Percentiles rank a stretch among this genome's conserved stretches.
Conservation (phyloP, 1,140 invertebrate genomes). For the Ips typographus region DNA sequence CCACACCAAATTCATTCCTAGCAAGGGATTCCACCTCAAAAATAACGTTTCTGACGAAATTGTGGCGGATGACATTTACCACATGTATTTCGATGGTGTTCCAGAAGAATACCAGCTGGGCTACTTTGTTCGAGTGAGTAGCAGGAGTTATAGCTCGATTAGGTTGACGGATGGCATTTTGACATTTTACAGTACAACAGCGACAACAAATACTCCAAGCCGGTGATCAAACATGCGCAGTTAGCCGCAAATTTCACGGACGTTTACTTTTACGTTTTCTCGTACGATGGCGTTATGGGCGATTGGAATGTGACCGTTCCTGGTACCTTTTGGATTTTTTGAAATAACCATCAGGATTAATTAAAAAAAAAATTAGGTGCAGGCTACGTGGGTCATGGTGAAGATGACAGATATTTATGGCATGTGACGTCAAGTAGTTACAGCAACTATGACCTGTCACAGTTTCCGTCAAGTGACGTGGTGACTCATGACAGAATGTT, state of each 20-base stretch:
- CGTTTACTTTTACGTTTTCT: constrained; percentile 27
- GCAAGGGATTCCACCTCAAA: constrained; percentile 24
- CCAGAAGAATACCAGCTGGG: constrained; percentile 18
- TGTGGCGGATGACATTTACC: constrained; percentile 20
- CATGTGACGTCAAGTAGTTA: constrained; percentile 8
- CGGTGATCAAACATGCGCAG: constrained; percentile 25
- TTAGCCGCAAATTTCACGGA: constrained; percentile 10
- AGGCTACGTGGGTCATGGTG: constrained; percentile 23
- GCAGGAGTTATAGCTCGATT: constrained; percentile 1
- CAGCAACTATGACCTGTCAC: constrained; percentile 23
- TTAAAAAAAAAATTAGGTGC: constrained; percentile 11
- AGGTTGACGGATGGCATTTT: too few species aligned
- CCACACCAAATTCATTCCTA: constrained; percentile 12
- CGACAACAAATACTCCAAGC: constrained; percentile 18
- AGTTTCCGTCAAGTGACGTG: constrained; percentile 25
- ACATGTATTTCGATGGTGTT: constrained; percentile 22
- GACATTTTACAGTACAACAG: constrained; percentile 16
- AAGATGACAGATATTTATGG: constrained; percentile 26
- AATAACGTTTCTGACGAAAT: not conserved
- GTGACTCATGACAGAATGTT: constrained; percentile 15
- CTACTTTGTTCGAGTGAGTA: constrained; percentile 16
- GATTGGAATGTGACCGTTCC: constrained; percentile 14
- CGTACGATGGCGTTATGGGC: constrained; percentile 24
- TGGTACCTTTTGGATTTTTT: constrained; percentile 19
- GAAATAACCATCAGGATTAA: not conserved